A percentile compares a stretch with the other conserved stretches of the same genome.
Conservation (phyloP, 2,888 invertebrate species). For the Heteromyza rotundicornis region DNA sequence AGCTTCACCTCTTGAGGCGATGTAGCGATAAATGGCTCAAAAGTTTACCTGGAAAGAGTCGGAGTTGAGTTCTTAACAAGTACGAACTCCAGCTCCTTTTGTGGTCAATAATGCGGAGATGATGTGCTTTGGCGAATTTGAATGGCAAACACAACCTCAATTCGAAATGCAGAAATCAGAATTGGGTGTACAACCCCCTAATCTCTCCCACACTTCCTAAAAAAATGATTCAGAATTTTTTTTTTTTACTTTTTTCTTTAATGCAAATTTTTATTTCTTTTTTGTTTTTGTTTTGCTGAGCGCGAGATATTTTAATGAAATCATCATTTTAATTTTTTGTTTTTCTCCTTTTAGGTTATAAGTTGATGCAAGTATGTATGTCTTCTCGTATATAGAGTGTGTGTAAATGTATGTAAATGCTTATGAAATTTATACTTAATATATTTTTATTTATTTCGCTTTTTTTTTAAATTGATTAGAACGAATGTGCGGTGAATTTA, state of each 20-base stretch:
- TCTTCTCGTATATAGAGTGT: background rate
- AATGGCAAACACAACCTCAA: constrained; percentile 81
- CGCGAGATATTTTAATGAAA: background rate
- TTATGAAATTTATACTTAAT: background rate
- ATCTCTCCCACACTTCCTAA: too few species aligned
- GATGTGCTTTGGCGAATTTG: constrained; percentile 89
- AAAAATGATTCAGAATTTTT: too few species aligned
- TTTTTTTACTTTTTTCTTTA: background rate
- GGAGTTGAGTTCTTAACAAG: too few species aligned
- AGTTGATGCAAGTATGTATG: constrained; percentile 4
- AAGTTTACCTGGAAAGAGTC: too few species aligned
- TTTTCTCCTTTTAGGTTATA: too few species aligned
- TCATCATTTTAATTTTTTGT: background rate
- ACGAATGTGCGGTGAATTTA: too few species aligned
- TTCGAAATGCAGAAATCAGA: constrained; percentile 71
- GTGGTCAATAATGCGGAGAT: constrained; percentile 92
- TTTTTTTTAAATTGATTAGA: background rate
- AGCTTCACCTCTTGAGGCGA: too few species aligned
- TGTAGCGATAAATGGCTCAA: too few species aligned
- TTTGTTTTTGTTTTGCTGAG: background rate
- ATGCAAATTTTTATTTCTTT: background rate
- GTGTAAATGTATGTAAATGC: background rate
- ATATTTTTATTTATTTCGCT: background rate
- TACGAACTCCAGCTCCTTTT: too few species aligned
- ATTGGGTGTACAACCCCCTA: too few species aligned